A percentile compares a stretch with the other conserved stretches of the same genome.
Conservation (phyloP, 2,113 vertebrate genomes). For the Dasyprocta punctata region DNA sequence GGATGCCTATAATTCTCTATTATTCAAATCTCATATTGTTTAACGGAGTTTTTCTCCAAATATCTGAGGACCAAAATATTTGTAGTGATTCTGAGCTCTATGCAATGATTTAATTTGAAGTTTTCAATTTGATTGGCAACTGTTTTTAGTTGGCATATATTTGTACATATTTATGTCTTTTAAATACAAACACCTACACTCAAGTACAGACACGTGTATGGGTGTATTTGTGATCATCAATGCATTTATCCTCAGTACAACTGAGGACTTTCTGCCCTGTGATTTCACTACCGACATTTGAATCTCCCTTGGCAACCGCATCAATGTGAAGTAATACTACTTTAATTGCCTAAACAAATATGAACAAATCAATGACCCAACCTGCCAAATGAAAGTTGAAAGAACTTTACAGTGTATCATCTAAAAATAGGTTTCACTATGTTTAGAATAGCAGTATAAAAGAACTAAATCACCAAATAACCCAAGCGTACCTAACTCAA, state of each 20-base stretch:
- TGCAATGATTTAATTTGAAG: neutral
- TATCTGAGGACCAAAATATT: neutral
- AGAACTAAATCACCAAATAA: neutral
- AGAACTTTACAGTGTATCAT: neutral
- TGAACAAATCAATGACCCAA: constrained; percentile 16
- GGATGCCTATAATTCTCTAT: neutral
- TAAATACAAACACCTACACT: neutral
- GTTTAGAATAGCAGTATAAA: constrained; percentile 19
- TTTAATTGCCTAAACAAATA: constrained; percentile 20
- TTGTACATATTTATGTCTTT: neutral
- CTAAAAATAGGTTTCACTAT: neutral
- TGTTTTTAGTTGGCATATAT: neutral
- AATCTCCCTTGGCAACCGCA: neutral
- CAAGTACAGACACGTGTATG: neutral
- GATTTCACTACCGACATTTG: neutral
- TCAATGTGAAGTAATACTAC: neutral
- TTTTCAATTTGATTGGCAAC: neutral
- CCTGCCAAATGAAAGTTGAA: neutral
- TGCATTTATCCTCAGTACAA: neutral
- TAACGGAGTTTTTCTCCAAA: neutral
- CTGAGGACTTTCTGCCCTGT: neutral
- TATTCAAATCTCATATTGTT: neutral
- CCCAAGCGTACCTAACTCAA: neutral
- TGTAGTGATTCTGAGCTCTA: neutral
- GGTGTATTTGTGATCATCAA: neutral